Evolutionary conservation across 2,113 vertebrate species (phyloP), one percentile per base, ranked within the genome.

Genomic region (Chiloscyllium plagiosum): DNA sequence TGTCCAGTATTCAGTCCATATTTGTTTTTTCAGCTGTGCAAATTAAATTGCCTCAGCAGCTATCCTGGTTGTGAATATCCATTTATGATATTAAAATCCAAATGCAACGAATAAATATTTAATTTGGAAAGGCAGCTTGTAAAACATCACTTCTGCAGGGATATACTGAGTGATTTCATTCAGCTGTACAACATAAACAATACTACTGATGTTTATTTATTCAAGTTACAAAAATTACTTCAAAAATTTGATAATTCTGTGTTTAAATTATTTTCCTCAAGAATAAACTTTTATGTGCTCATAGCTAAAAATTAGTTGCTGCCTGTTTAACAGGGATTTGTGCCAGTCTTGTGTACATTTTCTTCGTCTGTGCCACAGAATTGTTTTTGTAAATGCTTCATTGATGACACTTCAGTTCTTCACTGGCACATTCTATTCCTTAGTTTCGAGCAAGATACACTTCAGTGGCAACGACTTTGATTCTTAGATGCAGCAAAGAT

Each of bases 41-140:
- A 94, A 94, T 69, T 37, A 47, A 37, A 66, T 22, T 37, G 69
- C 68, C 65, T 7, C 68, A 94, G n/a, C 68, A 42, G 7, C 66
- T 70, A 50, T 50, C 37, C 29, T 95, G n/a, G 7, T 37, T 68
- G n/a, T 69, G 24, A 42, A 37, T 20, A 70, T 69, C 42, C 93
- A 70, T 50, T 72, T 95, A 29, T 56, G 29, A 37, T 42, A 19
- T 4, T 94, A 70, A 94, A 94, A 94, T 70, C 65, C 37, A 42
- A 89, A 69, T 69, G 61, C 1, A 94, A 94, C 66, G 61, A n/a
- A 61, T 61, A 26, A 87, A 87, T 66, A 93, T 94, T 94, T 94
- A 37, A 70, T 70, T 26, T 69, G 22, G 65, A 70, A 94, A 26
- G 66, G 56, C 22, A 94, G 22, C n/a, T 72, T 70, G n/a, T 37